Evolutionary conservation across 2,888 invertebrate species (phyloP), one percentile per base, ranked within the genome.

Genomic region (Drosophila koepferae): DNA sequence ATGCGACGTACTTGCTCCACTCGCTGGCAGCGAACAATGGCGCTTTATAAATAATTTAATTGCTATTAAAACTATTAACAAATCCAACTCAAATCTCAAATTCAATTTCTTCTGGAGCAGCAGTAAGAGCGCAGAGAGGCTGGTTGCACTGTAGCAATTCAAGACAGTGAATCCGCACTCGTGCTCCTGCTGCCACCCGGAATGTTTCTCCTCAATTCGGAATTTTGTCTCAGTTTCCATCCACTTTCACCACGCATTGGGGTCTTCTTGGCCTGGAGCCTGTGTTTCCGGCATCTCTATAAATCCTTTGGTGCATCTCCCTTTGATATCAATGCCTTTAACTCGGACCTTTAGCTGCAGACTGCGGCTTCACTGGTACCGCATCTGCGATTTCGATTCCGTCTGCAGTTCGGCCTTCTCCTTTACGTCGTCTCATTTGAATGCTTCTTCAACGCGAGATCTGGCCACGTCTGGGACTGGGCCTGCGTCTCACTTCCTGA

Each of bases 31-130:
- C 60, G 31, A 62, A 36, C 41, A 70, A 53, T 63, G 63, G 61
- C 79, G 38, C 56, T 63, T 58, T 70, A 46, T 49, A 40, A 71
- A 73, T 64, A 69, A 53, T 70, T 64, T 64, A 64, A 61, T 62
- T 43, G 56, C 41, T 55, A 54, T 23, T 28, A 51, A 51, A 51
- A 36, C 34, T 36, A 31, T 51, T 51, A 51, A 34, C 51, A 34
- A 18, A 1, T 51, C 31, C 12, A 51, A 18, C 18, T 12, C 18
- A 1, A n/a, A 49, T 18, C 2, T n/a, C 34, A 12, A 51, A 3
- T 2, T 48, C 23, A 6, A 0, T 28, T 53, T 36, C 1, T 36
- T 20, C 2, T 0, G 48, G n/a, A 28, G 44, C 34, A 9, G 16
- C 38, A 6, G 2, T 14, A 14, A 14, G 14, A 16, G 16, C 38